Evolutionary conservation across 2,113 vertebrate genomes (phyloP).

Genomic region (Oenanthe melanoleuca): DNA sequence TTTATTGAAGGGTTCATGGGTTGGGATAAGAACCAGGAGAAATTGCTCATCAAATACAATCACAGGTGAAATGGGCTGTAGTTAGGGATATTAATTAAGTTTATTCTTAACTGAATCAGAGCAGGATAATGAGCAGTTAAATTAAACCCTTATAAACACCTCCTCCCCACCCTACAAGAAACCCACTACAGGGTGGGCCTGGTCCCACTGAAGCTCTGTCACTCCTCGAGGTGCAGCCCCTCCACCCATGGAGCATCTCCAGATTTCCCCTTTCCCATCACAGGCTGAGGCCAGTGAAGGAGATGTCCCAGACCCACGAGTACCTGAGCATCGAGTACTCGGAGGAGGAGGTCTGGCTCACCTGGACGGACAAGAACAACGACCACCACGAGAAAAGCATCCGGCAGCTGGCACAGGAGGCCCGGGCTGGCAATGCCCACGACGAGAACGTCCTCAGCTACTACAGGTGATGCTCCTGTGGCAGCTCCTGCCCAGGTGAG

Average conservation of each 20-base stretch:
- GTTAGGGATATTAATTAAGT: neutral
- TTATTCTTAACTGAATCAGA: neutral
- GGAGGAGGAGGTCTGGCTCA: conserved; percentile 95
- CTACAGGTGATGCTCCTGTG: conserved; percentile 81
- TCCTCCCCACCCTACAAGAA: neutral
- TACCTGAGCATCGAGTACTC: conserved; percentile 90
- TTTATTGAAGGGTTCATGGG: rapidly evolving
- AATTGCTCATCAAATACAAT: neutral
- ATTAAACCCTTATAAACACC: neutral
- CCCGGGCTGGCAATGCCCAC: conserved; percentile 89
- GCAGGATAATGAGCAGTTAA: neutral
- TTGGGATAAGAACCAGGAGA: neutral
- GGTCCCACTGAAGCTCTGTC: rapidly evolving
- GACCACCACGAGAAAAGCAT: conserved; percentile 92
- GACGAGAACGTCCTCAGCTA: conserved; percentile 95
- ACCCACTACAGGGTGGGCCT: neutral
- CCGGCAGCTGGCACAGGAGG: conserved; percentile 92
- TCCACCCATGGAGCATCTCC: rapidly evolving
- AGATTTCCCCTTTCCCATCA: neutral
- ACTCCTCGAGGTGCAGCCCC: neutral
- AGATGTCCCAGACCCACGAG: conserved; percentile 78
- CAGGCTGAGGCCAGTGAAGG: conserved; percentile 88
- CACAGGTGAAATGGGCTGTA: rapidly evolving
- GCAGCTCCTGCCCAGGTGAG: neutral
- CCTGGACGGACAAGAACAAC: conserved; percentile 90